Evolutionary conservation across 1,140 invertebrate genomes (phyloP).

Genomic region (Ceratoteleas bidentatus): DNA sequence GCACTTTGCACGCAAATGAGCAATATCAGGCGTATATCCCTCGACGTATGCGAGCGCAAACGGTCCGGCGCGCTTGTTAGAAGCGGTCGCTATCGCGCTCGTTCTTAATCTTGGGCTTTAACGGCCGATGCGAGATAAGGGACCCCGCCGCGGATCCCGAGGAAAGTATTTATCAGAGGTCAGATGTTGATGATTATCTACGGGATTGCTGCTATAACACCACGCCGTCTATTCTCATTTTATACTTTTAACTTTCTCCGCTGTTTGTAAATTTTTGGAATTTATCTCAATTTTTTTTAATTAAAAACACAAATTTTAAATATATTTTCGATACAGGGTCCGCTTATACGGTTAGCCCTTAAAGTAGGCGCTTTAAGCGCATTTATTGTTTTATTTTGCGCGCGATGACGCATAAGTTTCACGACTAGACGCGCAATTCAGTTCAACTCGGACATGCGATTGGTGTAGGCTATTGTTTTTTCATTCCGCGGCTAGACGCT

Average conservation of each 20-base stretch:
- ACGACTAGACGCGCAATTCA: too few species aligned
- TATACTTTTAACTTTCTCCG: conserved; percentile 53
- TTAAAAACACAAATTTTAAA: too few species aligned
- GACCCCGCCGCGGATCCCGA: conserved; percentile 47
- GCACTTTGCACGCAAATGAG: conserved; percentile 70
- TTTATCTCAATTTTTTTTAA: too few species aligned
- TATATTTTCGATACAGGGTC: too few species aligned
- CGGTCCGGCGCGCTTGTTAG: conserved; percentile 62
- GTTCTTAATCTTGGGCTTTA: conserved; percentile 68
- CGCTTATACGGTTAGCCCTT: too few species aligned
- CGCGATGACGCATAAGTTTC: too few species aligned
- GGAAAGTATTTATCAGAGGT: conserved; percentile 67
- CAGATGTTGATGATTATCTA: conserved; percentile 64
- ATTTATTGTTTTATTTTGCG: too few species aligned
- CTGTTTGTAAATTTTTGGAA: too few species aligned
- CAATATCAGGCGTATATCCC: conserved; percentile 67
- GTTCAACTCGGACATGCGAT: too few species aligned
- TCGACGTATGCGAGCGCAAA: conserved; percentile 60
- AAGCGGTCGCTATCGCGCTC: conserved; percentile 61
- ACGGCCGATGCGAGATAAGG: conserved; percentile 65
- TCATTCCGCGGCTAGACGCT: too few species aligned
- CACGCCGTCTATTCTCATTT: conserved; percentile 48
- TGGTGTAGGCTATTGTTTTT: too few species aligned
- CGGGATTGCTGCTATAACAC: conserved; percentile 59
- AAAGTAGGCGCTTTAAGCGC: too few species aligned